Base-by-base conservation (phyloP, 2,888 invertebrate species). In the Plagodis dolabraria region DNA sequence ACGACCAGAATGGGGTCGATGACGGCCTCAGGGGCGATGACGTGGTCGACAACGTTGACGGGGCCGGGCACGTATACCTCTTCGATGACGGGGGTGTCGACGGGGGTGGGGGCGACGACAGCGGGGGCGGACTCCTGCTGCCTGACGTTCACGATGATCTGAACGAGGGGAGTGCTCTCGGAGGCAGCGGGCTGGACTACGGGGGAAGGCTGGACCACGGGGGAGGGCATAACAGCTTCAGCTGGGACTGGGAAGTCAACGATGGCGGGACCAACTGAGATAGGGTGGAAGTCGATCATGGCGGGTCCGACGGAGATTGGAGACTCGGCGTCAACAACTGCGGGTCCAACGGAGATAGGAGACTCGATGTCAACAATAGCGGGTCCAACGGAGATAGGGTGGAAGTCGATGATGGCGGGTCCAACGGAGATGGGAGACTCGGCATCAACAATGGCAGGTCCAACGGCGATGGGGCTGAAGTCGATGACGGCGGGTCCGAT, bases 121-220 rank as follows among this genome's bases (percentile, higher is more conserved):
- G 69, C 68, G 54, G 77, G 75, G 12, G 42, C 64, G 42, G 64
- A 63, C 22, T 67, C 66, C 22, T 68, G 67, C 53, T 71, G 57
- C 59, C 75, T 72, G 52, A 79, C 73, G 70, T 80, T 82, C 66
- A 81, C 52, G 72, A 81, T 73, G 69, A 82, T 76, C 70, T 80
- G 79, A 43, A 81, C 77, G 42, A 79, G 69, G 35, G 76, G 75
- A 62, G 72, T 54, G 44, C 52, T 56, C 53, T 56, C 50, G 54
- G 66, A 65, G 47, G 71, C 72, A 11, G 68, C 42, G 47, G 63
- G 54, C 52, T 35, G 45, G n/a, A 47, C 50, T 12, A 57, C 60
- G 34, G 56, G 58, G 10, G 50, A 42, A 7, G 43, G 35, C 58
- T 33, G 10, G 47, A 55, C 57, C 33, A 61, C 57, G 12, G 63